Evolutionary conservation across 2,113 vertebrate genomes (phyloP).

Genomic region (Macrotis lagotis): DNA sequence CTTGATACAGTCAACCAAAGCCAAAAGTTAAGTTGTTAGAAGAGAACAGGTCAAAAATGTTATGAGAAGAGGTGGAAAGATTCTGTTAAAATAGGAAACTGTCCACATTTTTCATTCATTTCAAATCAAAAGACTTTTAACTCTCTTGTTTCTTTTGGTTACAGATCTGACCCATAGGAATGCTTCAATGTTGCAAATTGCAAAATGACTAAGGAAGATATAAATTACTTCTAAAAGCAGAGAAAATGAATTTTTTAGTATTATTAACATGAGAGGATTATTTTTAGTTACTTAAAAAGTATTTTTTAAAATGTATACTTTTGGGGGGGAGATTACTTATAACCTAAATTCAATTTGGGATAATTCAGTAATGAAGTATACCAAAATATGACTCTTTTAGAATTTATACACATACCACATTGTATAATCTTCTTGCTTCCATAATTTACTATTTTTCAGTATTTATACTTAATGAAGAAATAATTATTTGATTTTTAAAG

Average conservation of each 20-base stretch:
- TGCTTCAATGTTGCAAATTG: constrained; percentile 31
- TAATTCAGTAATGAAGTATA: background rate
- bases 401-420: background rate
- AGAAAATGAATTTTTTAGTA: constrained; percentile 43
- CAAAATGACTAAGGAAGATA: constrained; percentile 11
- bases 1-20: constrained; percentile 43
- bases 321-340: background rate
- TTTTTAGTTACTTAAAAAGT: background rate
- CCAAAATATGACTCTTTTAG: background rate
- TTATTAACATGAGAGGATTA: background rate
- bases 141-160: constrained; percentile 23
- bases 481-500: background rate
- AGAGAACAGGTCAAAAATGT: constrained; percentile 50
- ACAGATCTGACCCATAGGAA: constrained; percentile 51
- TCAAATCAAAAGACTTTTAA: constrained; percentile 55
- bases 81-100: constrained; percentile 32
- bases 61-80: constrained; percentile 45
- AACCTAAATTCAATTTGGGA: background rate
- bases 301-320: background rate
- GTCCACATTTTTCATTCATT: constrained; percentile 26
- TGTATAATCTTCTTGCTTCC: background rate
- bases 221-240: constrained; percentile 44
- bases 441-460: background rate
- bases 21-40: constrained; percentile 46
- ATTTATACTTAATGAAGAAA: background rate